phyloP scores from a whole-genome alignment of 2,888 invertebrate species.

The Chouioia cunea region DNA sequence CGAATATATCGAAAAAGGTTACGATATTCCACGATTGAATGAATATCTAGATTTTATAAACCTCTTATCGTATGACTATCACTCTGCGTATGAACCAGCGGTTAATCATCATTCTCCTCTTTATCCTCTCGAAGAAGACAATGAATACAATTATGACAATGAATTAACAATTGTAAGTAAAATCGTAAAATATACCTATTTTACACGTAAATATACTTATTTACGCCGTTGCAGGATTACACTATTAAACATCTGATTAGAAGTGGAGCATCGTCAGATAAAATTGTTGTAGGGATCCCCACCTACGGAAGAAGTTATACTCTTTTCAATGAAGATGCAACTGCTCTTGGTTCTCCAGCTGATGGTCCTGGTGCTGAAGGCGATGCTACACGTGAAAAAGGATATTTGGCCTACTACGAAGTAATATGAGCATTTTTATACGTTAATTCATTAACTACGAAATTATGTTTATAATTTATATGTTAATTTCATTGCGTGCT shows the following conservation, averaged over 20 bases:
- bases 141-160: conserved; percentile 88
- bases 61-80: conserved; percentile 91
- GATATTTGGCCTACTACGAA: conserved; percentile 93
- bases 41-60: conserved; percentile 95
- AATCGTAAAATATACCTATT: conserved; percentile 11
- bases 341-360: conserved; percentile 88
- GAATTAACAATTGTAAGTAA: conserved; percentile 88
- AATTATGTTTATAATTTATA: neutral
- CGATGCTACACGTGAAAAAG: conserved; percentile 91
- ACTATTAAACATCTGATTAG: conserved; percentile 86
- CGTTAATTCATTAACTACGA: neutral
- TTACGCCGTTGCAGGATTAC: conserved; percentile 76
- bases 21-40: conserved; percentile 88
- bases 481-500: too few species aligned
- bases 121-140: conserved; percentile 83
- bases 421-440: conserved; percentile 67
- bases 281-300: conserved; percentile 88
- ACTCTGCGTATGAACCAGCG: conserved; percentile 90
- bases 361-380: conserved; percentile 93
- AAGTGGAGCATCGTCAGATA: conserved; percentile 83
- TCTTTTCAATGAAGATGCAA: conserved; percentile 86
- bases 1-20: conserved; percentile 93
- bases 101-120: conserved; percentile 93
- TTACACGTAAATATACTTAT: conserved; percentile 7
- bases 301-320: conserved; percentile 93